phyloP scores from a whole-genome alignment of 2,888 invertebrate genomes.

The Schizotus pectinicornis region DNA sequence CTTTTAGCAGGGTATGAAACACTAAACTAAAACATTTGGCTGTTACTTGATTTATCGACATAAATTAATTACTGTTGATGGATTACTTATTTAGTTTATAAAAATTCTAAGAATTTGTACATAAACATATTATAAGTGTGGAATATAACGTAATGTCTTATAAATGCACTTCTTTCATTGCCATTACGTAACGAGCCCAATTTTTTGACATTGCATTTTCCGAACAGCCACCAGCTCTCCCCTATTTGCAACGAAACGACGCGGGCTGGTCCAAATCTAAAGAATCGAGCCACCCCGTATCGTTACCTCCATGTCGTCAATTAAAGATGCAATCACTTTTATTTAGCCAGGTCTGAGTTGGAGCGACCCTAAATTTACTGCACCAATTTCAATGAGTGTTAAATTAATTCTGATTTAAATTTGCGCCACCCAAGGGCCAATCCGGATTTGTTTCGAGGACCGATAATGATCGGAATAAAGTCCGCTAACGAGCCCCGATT shows the following conservation, averaged over 20 bases:
- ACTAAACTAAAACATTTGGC: constrained; percentile 12
- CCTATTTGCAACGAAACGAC: no score
- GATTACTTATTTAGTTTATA: constrained; percentile 16
- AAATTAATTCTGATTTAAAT: no score
- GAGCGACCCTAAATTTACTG: background rate
- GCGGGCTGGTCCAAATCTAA: no score
- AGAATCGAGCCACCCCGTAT: constrained; percentile 1
- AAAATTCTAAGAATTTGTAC: constrained; percentile 20
- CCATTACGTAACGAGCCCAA: constrained; percentile 10
- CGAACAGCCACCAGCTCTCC: background rate
- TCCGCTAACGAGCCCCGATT: no score
- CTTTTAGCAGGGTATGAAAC: constrained; percentile 31
- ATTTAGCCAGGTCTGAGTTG: background rate
- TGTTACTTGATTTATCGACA: constrained; percentile 11
- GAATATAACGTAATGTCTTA: constrained; percentile 12
- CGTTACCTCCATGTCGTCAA: constrained; percentile 15
- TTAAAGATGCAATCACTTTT: constrained; percentile 18
- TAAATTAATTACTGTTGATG: constrained; percentile 14
- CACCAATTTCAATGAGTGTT: no score
- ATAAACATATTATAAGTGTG: constrained; percentile 16
- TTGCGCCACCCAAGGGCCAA: no score
- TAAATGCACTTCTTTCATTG: constrained; percentile 9
- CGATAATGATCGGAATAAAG: no score
- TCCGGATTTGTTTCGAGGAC: no score
- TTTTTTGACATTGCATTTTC: constrained; percentile 2